Base-by-base conservation (phyloP, 1,140 invertebrate species). In the Ceratina calcarata region DNA sequence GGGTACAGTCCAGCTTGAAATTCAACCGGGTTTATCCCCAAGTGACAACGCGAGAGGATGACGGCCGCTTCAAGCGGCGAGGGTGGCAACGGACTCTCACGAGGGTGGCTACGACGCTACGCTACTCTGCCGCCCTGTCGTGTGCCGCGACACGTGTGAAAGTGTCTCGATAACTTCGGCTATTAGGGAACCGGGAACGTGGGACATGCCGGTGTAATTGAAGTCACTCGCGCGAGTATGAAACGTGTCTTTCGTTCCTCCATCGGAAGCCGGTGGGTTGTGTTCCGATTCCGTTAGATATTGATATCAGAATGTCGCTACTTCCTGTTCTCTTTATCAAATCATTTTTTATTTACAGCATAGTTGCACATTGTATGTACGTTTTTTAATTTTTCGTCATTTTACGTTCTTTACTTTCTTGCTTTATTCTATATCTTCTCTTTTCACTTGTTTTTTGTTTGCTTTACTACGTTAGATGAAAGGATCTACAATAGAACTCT, bases 1-100 rank as follows among this genome's bases (percentile, higher is more conserved):
- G 81, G 70, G 78, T 86, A 87, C 81, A 86, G 81, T 85, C 86
- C 80, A 71, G 24, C 27, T n/a, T 10, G 85, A 86, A 84, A 85
- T 82, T 83, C 73, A 58, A 64, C 53, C 78, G 53, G 51, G 61
- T 51, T 37, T 15, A 8, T 12, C 27, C 53, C 24, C 10, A 20
- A 32, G 49, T 37, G 32, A 24, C 18, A 51, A 8, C 1, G 64
- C 22, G 70, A 70, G 32, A n/a, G 58, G 18, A 37, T 37, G 7
- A 57, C 16, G 16, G 37, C 27, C 8, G 57, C 27, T 64, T 10
- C 27, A 6, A 13, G 37, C 13, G 51, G 24, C 45, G 69, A 78
- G 69, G 61, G 22, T 45, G 45, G 16, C 3, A 27, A 24, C n/a
- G 24, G 45, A 37, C 78, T 68, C 68, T 57, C 68, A 72, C 22